phyloP scores from a whole-genome alignment of 2,797 vertebrate species.

The Enteromius treurensis region DNA sequence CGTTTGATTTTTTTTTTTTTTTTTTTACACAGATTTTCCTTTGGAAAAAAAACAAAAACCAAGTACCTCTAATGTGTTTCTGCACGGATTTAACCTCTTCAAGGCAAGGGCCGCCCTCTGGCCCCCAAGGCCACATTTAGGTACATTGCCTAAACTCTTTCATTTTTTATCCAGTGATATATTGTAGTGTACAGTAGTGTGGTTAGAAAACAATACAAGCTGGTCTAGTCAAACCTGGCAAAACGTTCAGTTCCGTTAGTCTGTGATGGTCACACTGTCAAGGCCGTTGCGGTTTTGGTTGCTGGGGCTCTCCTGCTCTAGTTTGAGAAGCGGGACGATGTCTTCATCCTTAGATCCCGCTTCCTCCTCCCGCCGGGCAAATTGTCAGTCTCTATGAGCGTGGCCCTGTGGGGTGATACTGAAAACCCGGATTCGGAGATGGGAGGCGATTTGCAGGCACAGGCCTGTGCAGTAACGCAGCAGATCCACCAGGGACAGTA shows the following conservation, averaged over 20 bases:
- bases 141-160: conserved; percentile 20
- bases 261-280: conserved; percentile 74
- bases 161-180: conserved; percentile 32
- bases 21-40: background rate
- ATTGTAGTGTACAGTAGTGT: conserved; percentile 39
- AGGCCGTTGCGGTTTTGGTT: conserved; percentile 75
- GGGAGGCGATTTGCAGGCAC: conserved; percentile 93
- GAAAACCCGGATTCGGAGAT: conserved; percentile 92
- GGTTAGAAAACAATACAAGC: conserved; percentile 4
- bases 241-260: conserved; percentile 61
- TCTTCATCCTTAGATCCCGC: conserved; percentile 69
- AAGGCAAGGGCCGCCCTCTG: background rate
- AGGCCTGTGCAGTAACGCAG: conserved; percentile 88
- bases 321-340: conserved; percentile 80
- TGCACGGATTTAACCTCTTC: background rate
- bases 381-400: conserved; percentile 87
- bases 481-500: conserved; percentile 90
- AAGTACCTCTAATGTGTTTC: background rate
- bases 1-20: background rate
- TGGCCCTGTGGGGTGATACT: conserved; percentile 86
- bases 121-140: background rate
- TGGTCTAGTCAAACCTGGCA: conserved; percentile 33
- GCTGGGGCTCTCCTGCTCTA: conserved; percentile 68
- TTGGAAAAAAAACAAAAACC: background rate
- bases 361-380: conserved; percentile 88